Base-by-base conservation (phyloP, 1,140 invertebrate genomes). In the Mylabris phalerata region DNA sequence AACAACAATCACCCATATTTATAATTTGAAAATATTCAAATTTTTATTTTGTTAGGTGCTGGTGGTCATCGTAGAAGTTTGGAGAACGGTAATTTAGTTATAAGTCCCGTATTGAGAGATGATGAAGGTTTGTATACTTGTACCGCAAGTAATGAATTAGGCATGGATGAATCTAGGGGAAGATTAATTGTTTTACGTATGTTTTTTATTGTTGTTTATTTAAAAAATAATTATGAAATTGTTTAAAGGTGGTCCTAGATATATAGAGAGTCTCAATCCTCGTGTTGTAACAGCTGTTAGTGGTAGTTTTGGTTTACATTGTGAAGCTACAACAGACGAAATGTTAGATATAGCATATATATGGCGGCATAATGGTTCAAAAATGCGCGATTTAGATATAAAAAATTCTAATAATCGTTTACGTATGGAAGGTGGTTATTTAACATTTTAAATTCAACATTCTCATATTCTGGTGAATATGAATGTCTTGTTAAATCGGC, bases 51-150 rank as follows among this genome's bases (percentile, higher is more conserved):
- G 52, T 7, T 26, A 74, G 76, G 75, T 51, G 71, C 83, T 32
- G 89, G 89, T 32, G 89, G 90, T 2, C 83, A 88, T 68, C 78
- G 90, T 66, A 82, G 81, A 62, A 90, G 95, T 50, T 75, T 90
- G 39, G 84, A 88, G 50, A 91, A 84, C 75, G 92, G 92, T 13
- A 92, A 88, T 71, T 78, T 96, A 0, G 82, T 90, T n/a, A 92
- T 95, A 47, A 82, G 85, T 60, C 89, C 88, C n/a, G 85, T 95
- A 1, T 90, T 88, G 0, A 79, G 84, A 65, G 87, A 91, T 67
- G 93, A 96, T 74, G 88, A 89, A 73, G 93, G 92, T 26, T 76
- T 86, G n/a, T 96, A 94, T 61, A 86, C 87, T 3, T 98, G 95
- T 73, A 81, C 82, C 11, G 95, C 93, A 0, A 82, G 84, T 59